These are phyloP conservation scores for Heliconius ethilla DNA, from an alignment of 2,888 invertebrate species.

Conservation along the genomic window DNA sequence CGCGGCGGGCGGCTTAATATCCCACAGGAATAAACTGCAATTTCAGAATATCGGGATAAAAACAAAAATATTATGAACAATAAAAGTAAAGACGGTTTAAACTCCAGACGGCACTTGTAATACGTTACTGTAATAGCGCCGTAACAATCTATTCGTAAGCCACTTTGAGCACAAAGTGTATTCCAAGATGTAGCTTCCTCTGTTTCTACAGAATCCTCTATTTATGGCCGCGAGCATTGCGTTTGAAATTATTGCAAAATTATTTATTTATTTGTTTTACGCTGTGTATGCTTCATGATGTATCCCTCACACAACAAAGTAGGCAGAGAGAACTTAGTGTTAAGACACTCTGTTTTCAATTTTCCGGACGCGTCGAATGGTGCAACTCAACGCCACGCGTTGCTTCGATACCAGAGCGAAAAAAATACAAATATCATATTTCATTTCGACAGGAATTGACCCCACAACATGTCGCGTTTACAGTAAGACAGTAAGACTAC, in stretches of 20 bases:
- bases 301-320: not conserved
- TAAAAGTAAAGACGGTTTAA: slow-evolving; percentile 59
- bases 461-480: too few relatives aligned
- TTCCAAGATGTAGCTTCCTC: slow-evolving; percentile 47
- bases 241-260: not conserved
- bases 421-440: too few relatives aligned
- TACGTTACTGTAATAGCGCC: slow-evolving; percentile 59
- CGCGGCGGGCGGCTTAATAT: slow-evolving; percentile 71
- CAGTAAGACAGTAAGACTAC: too few relatives aligned
- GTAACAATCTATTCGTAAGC: slow-evolving; percentile 58
- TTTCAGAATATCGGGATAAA: slow-evolving; percentile 69
- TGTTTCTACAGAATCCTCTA: not conserved
- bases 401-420: too few relatives aligned
- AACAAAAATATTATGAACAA: slow-evolving; percentile 70
- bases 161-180: slow-evolving; percentile 51
- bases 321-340: not conserved
- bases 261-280: too few relatives aligned
- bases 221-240: not conserved
- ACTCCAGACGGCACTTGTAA: slow-evolving; percentile 60
- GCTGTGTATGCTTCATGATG: not conserved
- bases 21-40: slow-evolving; percentile 74
- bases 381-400: too few relatives aligned
- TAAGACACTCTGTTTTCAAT: not conserved
- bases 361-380: too few relatives aligned
- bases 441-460: too few relatives aligned